These are phyloP conservation scores for Trichonephila inaurata DNA, from an alignment of 1,140 invertebrate genomes.

Conservation along the genomic window DNA sequence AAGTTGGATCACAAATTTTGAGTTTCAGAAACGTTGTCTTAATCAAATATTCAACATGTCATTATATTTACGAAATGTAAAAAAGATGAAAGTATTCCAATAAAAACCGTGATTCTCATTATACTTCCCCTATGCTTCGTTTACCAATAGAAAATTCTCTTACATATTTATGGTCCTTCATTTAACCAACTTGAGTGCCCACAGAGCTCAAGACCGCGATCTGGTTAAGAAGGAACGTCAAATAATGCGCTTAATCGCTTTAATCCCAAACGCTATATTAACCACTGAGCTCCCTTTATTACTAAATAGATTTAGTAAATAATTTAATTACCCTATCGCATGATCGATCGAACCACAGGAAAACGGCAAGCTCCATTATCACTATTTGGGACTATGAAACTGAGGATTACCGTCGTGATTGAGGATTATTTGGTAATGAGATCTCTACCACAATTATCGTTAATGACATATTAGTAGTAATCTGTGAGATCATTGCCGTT, in stretches of 20 bases:
- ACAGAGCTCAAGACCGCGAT: background rate
- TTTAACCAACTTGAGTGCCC: background rate
- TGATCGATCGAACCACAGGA: background rate
- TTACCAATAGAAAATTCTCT: background rate
- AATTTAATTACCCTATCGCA: constrained; percentile 46
- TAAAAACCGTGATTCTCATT: too few species aligned
- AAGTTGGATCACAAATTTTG: too few species aligned
- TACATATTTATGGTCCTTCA: background rate
- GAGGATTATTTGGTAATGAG: constrained; percentile 31
- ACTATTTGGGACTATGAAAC: constrained; percentile 2
- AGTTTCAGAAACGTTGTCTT: too few species aligned
- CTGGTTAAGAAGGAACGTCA: background rate
- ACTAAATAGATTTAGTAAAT: constrained; percentile 26
- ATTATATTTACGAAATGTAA: too few species aligned
- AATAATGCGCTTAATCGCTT: background rate
- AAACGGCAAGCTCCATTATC: background rate
- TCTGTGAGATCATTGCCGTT: constrained; percentile 8
- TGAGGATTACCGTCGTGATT: constrained; percentile 38
- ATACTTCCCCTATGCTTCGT: background rate
- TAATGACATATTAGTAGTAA: constrained; percentile 47
- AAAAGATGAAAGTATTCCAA: too few species aligned
- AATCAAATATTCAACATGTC: too few species aligned
- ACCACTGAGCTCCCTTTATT: constrained; percentile 6
- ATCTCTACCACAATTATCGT: constrained; percentile 36
- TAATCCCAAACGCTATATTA: constrained; percentile 28